These are phyloP conservation scores for Horisme vitalbata DNA, from an alignment of 2,888 invertebrate genomes.

Conservation along the genomic window DNA sequence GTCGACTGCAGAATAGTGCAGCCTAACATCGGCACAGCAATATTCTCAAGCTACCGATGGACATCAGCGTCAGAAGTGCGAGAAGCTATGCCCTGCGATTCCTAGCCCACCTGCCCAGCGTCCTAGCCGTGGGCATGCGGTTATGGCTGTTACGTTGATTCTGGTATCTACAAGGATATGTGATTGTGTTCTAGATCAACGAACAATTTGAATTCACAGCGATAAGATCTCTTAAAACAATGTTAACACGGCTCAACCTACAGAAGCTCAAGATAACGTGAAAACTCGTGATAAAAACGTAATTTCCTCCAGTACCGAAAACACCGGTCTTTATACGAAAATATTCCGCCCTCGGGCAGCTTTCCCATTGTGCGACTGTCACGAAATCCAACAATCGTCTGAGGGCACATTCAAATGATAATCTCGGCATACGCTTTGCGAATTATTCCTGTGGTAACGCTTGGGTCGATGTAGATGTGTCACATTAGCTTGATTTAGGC, in stretches of 20 bases:
- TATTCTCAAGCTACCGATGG: too few species aligned
- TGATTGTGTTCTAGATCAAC: too few species aligned
- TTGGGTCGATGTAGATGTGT: constrained; percentile 60
- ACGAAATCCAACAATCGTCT: constrained; percentile 75
- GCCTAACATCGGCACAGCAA: too few species aligned
- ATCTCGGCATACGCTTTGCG: constrained; percentile 75
- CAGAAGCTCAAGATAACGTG: constrained; percentile 48
- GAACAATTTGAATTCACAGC: too few species aligned
- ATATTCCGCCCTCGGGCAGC: constrained; percentile 63
- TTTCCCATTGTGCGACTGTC: constrained; percentile 72
- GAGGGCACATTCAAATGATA: constrained; percentile 80
- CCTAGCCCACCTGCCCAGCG: too few species aligned
- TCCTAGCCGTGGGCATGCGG: too few species aligned
- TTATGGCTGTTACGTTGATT: too few species aligned
- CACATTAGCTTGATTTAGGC: constrained; percentile 78
- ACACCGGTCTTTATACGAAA: constrained; percentile 64
- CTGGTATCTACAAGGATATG: too few species aligned
- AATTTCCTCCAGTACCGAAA: constrained; percentile 60
- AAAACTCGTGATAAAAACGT: constrained; percentile 68
- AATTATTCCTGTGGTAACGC: constrained; percentile 56
- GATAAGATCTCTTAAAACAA: too few species aligned
- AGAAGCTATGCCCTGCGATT: too few species aligned
- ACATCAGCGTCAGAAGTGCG: too few species aligned
- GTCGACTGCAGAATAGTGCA: too few species aligned
- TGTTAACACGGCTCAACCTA: constrained; percentile 40